A percentile compares a stretch with the other conserved stretches of the same genome.
Conservation (phyloP, 2,113 vertebrate species). For the Actinemys pallida region DNA sequence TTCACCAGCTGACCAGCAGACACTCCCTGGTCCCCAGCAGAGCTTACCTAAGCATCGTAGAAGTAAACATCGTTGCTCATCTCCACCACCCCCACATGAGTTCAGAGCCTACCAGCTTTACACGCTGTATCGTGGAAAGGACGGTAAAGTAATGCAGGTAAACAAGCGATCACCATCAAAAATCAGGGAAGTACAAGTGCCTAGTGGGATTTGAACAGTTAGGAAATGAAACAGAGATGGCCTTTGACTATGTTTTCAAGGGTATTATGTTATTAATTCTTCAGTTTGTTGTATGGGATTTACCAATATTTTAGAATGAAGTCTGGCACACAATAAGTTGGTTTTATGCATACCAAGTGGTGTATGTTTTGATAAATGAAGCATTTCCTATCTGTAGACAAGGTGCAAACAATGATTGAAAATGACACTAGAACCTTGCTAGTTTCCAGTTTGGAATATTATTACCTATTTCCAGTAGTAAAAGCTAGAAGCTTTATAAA, state of each 20-base stretch:
- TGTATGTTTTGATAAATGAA: background rate
- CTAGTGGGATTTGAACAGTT: fast-evolving
- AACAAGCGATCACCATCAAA: fast-evolving
- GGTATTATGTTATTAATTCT: background rate
- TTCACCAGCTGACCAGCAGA: conserved; percentile 83
- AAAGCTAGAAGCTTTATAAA: background rate
- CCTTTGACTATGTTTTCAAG: fast-evolving
- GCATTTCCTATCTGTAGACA: background rate
- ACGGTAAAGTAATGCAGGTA: conserved; percentile 98
- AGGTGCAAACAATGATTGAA: background rate
- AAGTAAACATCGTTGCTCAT: conserved; percentile 77
- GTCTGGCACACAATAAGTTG: background rate
- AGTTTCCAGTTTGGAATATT: background rate
- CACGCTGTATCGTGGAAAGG: conserved; percentile 92
- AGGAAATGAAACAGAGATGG: fast-evolving
- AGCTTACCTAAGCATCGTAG: conserved; percentile 74
- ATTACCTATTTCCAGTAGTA: background rate
- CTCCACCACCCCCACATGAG: conserved; percentile 87
- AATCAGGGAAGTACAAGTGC: background rate
- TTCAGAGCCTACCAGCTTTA: conserved; percentile 96
- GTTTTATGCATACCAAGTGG: background rate
- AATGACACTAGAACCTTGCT: background rate
- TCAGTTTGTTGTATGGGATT: background rate
- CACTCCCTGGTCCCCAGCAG: conserved; percentile 69
- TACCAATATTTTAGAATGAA: background rate